These are phyloP conservation scores for Cremastobaeus sp. DNA, from an alignment of 2,888 invertebrate genomes.

Conservation along the genomic window DNA sequence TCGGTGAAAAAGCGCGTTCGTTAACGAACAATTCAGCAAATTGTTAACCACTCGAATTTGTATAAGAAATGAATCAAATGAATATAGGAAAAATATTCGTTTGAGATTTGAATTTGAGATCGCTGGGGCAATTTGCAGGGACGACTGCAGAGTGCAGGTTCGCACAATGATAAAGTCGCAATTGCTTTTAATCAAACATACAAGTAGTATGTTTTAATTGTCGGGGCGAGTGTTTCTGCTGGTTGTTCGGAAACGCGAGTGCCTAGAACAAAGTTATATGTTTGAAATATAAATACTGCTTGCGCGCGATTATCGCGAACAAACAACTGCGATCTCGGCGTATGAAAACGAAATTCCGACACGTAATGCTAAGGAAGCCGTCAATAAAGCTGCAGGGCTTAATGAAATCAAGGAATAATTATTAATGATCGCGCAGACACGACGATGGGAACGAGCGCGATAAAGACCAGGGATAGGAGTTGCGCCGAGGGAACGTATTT, in stretches of 20 bases:
- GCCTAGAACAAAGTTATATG: slow-evolving; percentile 28
- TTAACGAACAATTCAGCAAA: no score
- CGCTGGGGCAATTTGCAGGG: no score
- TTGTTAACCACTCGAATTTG: no score
- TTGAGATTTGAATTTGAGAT: no score
- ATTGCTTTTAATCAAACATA: slow-evolving; percentile 36
- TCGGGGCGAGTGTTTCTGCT: background rate
- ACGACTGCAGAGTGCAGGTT: slow-evolving; percentile 7
- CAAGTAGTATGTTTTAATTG: slow-evolving; percentile 36
- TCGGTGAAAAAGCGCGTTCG: no score
- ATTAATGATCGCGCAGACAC: slow-evolving; percentile 58
- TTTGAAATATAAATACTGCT: slow-evolving; percentile 32
- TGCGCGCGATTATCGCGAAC: slow-evolving; percentile 38
- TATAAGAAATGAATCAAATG: no score
- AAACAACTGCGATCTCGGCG: slow-evolving; percentile 33
- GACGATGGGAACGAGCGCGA: slow-evolving; percentile 56
- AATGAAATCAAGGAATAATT: slow-evolving; percentile 65
- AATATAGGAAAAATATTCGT: no score
- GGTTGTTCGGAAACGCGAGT: slow-evolving; percentile 1
- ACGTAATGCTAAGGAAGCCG: slow-evolving; percentile 62
- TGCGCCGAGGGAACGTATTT: slow-evolving; percentile 1
- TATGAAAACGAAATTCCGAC: slow-evolving; percentile 55
- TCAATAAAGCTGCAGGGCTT: slow-evolving; percentile 60
- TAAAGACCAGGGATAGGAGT: slow-evolving; percentile 26
- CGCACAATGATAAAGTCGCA: slow-evolving; percentile 22